Conservation (phyloP, 2,888 invertebrate genomes). For the Pecten maximus region DNA sequence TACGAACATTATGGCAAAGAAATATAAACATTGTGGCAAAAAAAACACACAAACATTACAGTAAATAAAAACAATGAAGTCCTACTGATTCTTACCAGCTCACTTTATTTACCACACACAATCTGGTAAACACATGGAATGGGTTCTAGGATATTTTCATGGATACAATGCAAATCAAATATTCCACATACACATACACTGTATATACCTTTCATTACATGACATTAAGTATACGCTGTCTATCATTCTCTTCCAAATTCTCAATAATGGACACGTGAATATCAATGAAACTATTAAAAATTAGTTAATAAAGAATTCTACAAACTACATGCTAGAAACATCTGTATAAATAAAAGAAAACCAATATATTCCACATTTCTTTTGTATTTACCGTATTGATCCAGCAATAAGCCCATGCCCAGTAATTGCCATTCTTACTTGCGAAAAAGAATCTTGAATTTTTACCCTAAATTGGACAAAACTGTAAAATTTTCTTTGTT, state of each 20-base stretch:
- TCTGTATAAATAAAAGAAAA: not conserved
- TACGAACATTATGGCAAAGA: too few species aligned
- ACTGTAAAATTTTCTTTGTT: too few species aligned
- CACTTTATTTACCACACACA: not conserved
- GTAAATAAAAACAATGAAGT: not conserved
- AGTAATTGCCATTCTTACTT: too few species aligned
- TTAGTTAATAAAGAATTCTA: not conserved
- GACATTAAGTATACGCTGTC: not conserved
- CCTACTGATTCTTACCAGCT: not conserved
- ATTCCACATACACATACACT: not conserved
- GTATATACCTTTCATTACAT: not conserved
- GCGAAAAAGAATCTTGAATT: too few species aligned
- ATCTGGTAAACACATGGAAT: conserved; percentile 22
- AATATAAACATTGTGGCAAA: too few species aligned
- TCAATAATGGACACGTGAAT: not conserved
- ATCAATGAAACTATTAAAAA: not conserved
- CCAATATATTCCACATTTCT: not conserved
- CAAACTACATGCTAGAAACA: not conserved
- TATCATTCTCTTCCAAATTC: not conserved
- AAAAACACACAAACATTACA: not conserved
- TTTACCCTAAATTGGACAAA: too few species aligned
- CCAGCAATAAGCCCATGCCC: too few species aligned
- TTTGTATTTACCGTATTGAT: not conserved
- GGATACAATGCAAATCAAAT: not conserved
- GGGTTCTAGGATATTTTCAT: conserved; percentile 7